phyloP scores from a whole-genome alignment of 2,888 invertebrate genomes.

The Onchidella celtica region DNA sequence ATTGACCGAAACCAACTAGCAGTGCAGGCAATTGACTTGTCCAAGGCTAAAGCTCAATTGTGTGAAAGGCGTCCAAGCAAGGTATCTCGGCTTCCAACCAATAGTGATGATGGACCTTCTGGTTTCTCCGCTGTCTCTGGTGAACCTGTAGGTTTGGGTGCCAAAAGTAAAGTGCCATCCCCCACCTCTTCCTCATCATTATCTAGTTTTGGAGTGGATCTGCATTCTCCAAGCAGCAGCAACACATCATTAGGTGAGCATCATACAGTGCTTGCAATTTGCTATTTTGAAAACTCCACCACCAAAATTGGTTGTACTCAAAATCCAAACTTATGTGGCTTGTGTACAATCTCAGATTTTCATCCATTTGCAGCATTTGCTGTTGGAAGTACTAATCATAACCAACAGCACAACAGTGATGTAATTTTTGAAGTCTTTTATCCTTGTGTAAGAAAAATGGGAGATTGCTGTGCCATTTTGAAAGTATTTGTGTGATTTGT shows the following conservation, averaged over 20 bases:
- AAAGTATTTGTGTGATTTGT: no score
- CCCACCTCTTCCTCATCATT: conserved; percentile 43
- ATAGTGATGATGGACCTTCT: conserved; percentile 21
- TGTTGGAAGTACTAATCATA: no score
- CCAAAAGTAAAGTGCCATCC: conserved; percentile 47
- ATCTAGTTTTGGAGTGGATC: background rate
- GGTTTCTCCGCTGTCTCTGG: background rate
- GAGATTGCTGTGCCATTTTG: no score
- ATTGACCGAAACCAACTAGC: conserved; percentile 94
- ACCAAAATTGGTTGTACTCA: no score
- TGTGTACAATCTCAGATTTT: no score
- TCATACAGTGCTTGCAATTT: no score
- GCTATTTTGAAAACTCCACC: no score
- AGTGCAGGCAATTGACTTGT: conserved; percentile 91
- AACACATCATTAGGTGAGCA: conserved; percentile 10
- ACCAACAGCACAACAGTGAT: no score
- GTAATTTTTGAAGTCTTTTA: no score
- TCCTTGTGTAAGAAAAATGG: no score
- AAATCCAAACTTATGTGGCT: no score
- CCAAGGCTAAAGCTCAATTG: conserved; percentile 88
- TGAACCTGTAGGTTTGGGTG: conserved; percentile 40
- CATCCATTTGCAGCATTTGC: no score
- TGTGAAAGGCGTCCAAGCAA: conserved; percentile 84
- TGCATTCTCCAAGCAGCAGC: conserved; percentile 12
- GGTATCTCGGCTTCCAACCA: conserved; percentile 61